Evolutionary conservation across 2,888 invertebrate genomes (phyloP).

Genomic region (Drosophila stalkeri): DNA sequence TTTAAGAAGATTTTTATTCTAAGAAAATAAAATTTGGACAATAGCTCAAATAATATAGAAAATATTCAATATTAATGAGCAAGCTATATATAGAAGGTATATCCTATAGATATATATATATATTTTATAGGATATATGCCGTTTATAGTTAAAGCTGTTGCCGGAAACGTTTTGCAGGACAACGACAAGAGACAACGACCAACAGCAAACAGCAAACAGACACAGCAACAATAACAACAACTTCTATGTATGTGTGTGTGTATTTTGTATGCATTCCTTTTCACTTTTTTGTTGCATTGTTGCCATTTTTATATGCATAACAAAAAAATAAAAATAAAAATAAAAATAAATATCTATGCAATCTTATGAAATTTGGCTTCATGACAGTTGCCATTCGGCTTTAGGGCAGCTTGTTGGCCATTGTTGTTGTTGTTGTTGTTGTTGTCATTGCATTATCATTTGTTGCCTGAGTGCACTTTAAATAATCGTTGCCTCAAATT

Average conservation of each 20-base stretch:
- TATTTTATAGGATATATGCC: not conserved
- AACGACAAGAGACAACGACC: constrained; percentile 16
- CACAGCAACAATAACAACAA: constrained; percentile 27
- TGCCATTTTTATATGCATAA: constrained; percentile 13
- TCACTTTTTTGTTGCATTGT: constrained; percentile 6
- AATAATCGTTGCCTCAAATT: constrained; percentile 78
- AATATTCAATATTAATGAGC: not conserved
- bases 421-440: constrained; percentile 38
- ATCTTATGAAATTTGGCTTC: constrained; percentile 69
- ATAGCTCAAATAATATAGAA: not conserved
- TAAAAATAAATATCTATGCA: constrained; percentile 36
- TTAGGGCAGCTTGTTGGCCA: constrained; percentile 43
- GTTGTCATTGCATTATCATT: constrained; percentile 69
- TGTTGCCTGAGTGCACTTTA: constrained; percentile 77
- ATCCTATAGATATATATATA: no score
- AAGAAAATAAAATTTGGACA: no score
- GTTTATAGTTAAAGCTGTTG: constrained; percentile 13
- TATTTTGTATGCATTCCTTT: constrained; percentile 14
- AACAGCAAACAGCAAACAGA: constrained; percentile 20
- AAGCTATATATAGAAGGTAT: no score
- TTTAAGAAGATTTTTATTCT: no score
- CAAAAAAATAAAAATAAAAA: not conserved
- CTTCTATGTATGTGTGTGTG: not conserved
- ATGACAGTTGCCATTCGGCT: constrained; percentile 64
- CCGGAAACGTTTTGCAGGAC: constrained; percentile 33